phyloP scores from a whole-genome alignment of 2,888 invertebrate species.

The Chrysolina oricalcia region DNA sequence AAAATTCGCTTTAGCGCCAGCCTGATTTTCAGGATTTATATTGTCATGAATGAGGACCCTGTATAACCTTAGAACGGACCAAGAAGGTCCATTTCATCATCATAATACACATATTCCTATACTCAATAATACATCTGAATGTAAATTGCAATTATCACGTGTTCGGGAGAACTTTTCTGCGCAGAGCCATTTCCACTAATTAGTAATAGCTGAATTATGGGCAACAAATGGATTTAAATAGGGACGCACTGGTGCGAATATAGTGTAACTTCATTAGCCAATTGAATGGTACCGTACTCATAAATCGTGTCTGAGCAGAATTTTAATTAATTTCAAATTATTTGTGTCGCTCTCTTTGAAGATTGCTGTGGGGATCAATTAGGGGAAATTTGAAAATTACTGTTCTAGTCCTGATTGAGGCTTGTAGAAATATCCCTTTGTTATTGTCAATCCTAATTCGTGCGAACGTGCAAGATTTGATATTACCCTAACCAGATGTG shows the following conservation, averaged over 20 bases:
- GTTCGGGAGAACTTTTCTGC: neutral
- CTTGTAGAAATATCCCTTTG: slow-evolving; percentile 2
- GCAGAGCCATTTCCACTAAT: slow-evolving; percentile 21
- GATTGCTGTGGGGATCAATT: slow-evolving; percentile 19
- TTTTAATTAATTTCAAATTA: slow-evolving; percentile 50
- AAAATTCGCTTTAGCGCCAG: too few relatives aligned
- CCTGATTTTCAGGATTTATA: too few relatives aligned
- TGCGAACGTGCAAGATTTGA: neutral
- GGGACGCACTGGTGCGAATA: slow-evolving; percentile 14
- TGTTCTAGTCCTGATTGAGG: slow-evolving; percentile 16
- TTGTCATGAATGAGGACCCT: too few relatives aligned
- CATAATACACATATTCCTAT: neutral
- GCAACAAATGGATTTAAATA: slow-evolving; percentile 25
- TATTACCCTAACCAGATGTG: neutral
- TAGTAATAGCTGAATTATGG: slow-evolving; percentile 23
- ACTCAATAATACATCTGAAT: neutral
- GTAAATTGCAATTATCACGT: neutral
- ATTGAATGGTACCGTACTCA: slow-evolving; percentile 46
- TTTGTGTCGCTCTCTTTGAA: slow-evolving; percentile 30
- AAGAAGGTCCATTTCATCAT: too few relatives aligned
- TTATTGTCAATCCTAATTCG: slow-evolving; percentile 5
- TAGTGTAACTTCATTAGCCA: slow-evolving; percentile 52
- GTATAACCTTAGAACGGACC: too few relatives aligned
- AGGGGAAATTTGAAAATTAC: slow-evolving; percentile 20
- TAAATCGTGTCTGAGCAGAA: slow-evolving; percentile 50